A percentile compares a stretch with the other conserved stretches of the same genome.
phyloP scores from a whole-genome alignment of 1,140 invertebrate species.

The Delia radicum region DNA sequence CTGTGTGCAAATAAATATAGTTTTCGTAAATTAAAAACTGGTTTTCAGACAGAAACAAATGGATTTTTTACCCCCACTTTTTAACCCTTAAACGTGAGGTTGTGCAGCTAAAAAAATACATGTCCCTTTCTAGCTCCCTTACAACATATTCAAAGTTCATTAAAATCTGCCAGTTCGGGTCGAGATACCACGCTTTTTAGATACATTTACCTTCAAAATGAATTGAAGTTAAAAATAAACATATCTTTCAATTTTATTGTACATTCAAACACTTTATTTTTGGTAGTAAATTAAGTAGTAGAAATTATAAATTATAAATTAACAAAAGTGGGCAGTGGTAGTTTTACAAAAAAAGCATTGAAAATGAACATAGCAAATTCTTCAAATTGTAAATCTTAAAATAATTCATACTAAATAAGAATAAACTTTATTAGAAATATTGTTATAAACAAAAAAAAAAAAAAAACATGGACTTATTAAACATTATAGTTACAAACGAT shows the following conservation, averaged over 20 bases:
- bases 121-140: no score
- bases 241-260: neutral
- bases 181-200: no score
- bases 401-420: neutral
- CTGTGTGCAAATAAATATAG: no score
- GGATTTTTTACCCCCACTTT: no score
- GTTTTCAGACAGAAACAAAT: no score
- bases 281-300: neutral
- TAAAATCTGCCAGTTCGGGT: no score
- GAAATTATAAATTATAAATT: constrained; percentile 4
- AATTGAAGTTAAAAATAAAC: neutral
- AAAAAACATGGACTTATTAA: neutral
- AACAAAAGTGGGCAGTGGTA: constrained; percentile 15
- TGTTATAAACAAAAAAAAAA: no score
- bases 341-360: neutral
- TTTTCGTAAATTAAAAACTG: no score
- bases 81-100: no score
- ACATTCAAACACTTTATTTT: neutral
- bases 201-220: no score
- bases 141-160: no score
- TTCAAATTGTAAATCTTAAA: neutral
- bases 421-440: neutral
- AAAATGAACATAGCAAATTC: neutral
- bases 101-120: no score
- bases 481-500: neutral